Evolutionary conservation across 1,140 invertebrate genomes (phyloP), one percentile per base, ranked within the genome.

Genomic region (Lordiphosa stackelbergi): DNA sequence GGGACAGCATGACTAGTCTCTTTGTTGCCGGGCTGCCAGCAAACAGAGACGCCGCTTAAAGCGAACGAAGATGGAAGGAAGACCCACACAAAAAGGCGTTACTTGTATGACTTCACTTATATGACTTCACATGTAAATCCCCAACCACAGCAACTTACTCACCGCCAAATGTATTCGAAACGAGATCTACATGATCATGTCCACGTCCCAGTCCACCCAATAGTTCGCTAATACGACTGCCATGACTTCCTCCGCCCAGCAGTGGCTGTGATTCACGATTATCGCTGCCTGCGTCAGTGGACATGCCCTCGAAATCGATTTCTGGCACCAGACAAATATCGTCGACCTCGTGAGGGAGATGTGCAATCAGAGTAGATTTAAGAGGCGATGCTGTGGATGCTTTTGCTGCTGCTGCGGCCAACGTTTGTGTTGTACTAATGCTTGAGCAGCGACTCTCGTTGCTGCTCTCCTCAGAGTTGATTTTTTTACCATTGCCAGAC

Each of bases 201-300:
- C 78, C 77, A 16, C 69, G 77, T 53, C 73, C 77, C 10, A 83
- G 41, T 0, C 59, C 79, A 5, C 73, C 73, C 9, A 78, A 47
- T 19, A 78, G 54, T 28, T 78, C 69, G 37, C 69, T 84, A 9
- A 84, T 73, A n/a, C 77, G 77, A 65, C 77, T 79, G 13, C 64
- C 56, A 47, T 81, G 75, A 11, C 75, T 75, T 28, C 56, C 91
- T 89, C 93, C 92, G 88, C 94, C 93, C 22, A 96, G 91, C 65
- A 97, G 91, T 86, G 95, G 95, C 90, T 96, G 95, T 88, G 94
- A 95, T 91, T 97, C 95, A 85, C 95, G 91, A 88, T 94, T 93
- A 54, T 92, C 91, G 87, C 90, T 90, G 79, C 93, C 92, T 61
- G 92, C 90, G 88, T 93, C 90, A 88, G 91, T 90, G 87, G 84